phyloP scores from a whole-genome alignment of 2,113 vertebrate species.

The Hiodon tergisus region DNA sequence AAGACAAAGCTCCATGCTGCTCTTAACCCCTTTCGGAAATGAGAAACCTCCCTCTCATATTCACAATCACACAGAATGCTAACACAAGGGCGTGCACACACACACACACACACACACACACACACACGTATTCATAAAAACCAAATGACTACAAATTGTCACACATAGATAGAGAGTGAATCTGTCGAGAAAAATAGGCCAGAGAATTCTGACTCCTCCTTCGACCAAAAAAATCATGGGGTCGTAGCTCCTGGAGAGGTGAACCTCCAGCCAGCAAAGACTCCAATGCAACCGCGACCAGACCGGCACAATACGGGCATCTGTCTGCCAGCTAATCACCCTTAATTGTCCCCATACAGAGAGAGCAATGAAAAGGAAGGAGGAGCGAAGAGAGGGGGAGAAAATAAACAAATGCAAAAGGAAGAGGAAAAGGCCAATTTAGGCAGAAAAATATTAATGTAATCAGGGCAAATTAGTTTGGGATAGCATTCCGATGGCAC shows the following conservation, averaged over 20 bases:
- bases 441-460: conserved; percentile 64
- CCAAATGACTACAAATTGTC: not conserved
- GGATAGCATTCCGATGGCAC: conserved; percentile 60
- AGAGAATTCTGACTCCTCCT: not conserved
- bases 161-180: not conserved
- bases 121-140: not conserved
- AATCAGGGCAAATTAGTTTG: conserved; percentile 64
- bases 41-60: not conserved
- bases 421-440: conserved; percentile 68
- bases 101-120: conserved; percentile 7
- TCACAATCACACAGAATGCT: no score
- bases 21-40: no score
- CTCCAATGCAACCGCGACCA: not conserved
- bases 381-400: conserved; percentile 27
- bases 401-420: conserved; percentile 61
- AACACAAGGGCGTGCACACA: not conserved
- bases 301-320: conserved; percentile 13
- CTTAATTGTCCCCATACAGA: conserved; percentile 58
- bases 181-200: no score
- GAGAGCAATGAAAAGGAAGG: conserved; percentile 43
- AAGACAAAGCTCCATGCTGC: not conserved
- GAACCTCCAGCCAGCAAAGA: not conserved
- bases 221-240: not conserved
- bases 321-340: conserved; percentile 57
- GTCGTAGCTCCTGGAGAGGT: not conserved